Percentiles rank a stretch among this genome's conserved stretches.
Conservation (phyloP, 2,113 vertebrate genomes). For the Albula goreensis region DNA sequence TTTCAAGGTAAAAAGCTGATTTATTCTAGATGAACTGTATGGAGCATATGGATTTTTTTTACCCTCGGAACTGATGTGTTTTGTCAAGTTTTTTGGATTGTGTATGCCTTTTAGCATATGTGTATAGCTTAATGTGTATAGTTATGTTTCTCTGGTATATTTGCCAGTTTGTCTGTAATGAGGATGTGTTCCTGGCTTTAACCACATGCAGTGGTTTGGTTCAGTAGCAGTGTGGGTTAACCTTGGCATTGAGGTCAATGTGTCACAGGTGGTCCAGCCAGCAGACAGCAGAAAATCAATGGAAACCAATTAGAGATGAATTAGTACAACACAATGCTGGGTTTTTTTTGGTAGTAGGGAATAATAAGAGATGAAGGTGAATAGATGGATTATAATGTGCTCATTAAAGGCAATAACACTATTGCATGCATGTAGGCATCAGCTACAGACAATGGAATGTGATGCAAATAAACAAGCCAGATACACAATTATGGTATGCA, state of each 20-base stretch:
- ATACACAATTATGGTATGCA: too few relatives aligned
- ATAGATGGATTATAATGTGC: slow-evolving; percentile 37
- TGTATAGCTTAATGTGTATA: too few relatives aligned
- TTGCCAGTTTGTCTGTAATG: too few relatives aligned
- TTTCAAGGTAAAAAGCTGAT: too few relatives aligned
- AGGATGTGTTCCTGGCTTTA: not conserved
- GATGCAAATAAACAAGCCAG: too few relatives aligned
- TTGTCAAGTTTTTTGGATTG: too few relatives aligned
- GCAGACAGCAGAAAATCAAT: slow-evolving; percentile 74
- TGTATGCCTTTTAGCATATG: too few relatives aligned
- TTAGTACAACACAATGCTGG: slow-evolving; percentile 61
- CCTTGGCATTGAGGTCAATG: slow-evolving; percentile 73
- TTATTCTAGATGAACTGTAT: too few relatives aligned
- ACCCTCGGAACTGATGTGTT: too few relatives aligned
- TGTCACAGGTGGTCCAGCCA: slow-evolving; percentile 67
- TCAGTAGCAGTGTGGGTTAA: slow-evolving; percentile 60
- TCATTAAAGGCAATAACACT: not conserved
- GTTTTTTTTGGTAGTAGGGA: slow-evolving; percentile 59
- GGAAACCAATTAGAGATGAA: slow-evolving; percentile 61
- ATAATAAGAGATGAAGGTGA: slow-evolving; percentile 45
- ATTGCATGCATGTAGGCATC: not conserved
- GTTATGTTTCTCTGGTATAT: too few relatives aligned
- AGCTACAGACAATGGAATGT: not conserved
- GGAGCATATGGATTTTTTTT: too few relatives aligned
- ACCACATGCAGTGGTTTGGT: not conserved